Percentiles rank a stretch among this genome's conserved stretches.
phyloP scores from a whole-genome alignment of 2,113 vertebrate species.

The Noturus placidus region DNA sequence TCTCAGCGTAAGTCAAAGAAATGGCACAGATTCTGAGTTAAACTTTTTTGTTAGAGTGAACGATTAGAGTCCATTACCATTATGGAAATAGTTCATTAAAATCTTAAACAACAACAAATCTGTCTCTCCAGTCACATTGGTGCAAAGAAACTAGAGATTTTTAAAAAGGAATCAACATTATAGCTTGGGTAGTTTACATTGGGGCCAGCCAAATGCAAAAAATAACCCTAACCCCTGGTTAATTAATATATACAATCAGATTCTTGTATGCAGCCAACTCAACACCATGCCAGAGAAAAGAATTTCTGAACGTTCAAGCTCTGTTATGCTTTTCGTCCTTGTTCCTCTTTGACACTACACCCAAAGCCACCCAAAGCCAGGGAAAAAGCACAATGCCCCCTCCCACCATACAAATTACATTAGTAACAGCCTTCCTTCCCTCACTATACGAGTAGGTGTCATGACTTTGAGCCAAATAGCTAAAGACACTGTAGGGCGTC shows the following conservation, averaged over 20 bases:
- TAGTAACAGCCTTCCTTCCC: constrained; percentile 67
- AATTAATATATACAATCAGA: constrained; percentile 13
- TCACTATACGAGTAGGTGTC: constrained; percentile 77
- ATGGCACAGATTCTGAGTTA: not conserved
- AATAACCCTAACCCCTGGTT: constrained; percentile 4
- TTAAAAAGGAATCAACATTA: constrained; percentile 1
- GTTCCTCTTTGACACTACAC: constrained; percentile 62
- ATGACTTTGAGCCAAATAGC: constrained; percentile 74
- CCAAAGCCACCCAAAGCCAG: constrained; percentile 62
- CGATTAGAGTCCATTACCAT: not conserved
- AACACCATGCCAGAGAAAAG: constrained; percentile 47
- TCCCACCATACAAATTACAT: constrained; percentile 74
- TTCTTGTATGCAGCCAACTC: constrained; percentile 10
- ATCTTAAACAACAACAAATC: not conserved
- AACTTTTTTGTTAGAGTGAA: not conserved
- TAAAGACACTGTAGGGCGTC: constrained; percentile 74
- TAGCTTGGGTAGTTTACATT: not conserved
- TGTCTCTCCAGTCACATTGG: not conserved
- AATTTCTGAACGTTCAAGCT: constrained; percentile 71
- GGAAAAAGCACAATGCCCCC: constrained; percentile 74
- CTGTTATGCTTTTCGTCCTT: constrained; percentile 63
- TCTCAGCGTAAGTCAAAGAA: not conserved
- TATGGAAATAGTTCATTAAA: not conserved
- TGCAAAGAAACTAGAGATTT: not conserved
- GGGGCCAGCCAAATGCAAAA: not conserved